Base-by-base conservation (phyloP, 1,140 invertebrate genomes). In the Berghia stephanieae region DNA sequence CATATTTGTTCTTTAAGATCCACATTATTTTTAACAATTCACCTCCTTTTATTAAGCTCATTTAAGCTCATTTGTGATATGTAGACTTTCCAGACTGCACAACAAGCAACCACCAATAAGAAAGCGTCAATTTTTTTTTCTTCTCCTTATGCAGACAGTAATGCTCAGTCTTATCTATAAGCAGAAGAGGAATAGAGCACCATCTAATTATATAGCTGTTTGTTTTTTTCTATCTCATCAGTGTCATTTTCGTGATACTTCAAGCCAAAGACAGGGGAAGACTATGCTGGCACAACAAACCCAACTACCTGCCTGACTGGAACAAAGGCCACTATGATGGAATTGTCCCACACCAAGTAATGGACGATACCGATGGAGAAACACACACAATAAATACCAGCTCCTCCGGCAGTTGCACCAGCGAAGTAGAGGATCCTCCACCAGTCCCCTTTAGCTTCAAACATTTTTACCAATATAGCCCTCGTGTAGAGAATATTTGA, bases 261-360 rank as follows among this genome's bases (percentile, higher is more conserved):
- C 84, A 86, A 75, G 83, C 83, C 13, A 49, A 84, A 21, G 83
- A 85, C 36, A 79, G 82, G 44, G 79, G 80, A 13, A 77, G 84
- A 21, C 78, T 85, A 55, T 87, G 86, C 78, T 87, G 86, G 85
- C 80, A 83, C 63, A 82, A 77, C 18, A 86, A 86, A 63, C 69
- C 80, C 24, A 81, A 72, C 44, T 83, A 81, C 43, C 43, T 79
- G 5, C 77, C 79, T 38, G 82, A 85, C 55, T 80, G 78, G 70
- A 67, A 75, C 13, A 87, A 84, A 69, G 83, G 85, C 31, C 79
- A 83, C 57, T 85, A 85, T 73, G 82, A 84, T 73, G 84, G 83
- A 24, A 81, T 86, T 43, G 60, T 77, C 24, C 36, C 75, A 18
- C 52, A 60, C 36, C 49, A 76, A 13, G 67, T 68, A 46, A 63